Evolutionary conservation across 2,113 vertebrate genomes (phyloP).

Genomic region (Myrmophylax atrothorax): DNA sequence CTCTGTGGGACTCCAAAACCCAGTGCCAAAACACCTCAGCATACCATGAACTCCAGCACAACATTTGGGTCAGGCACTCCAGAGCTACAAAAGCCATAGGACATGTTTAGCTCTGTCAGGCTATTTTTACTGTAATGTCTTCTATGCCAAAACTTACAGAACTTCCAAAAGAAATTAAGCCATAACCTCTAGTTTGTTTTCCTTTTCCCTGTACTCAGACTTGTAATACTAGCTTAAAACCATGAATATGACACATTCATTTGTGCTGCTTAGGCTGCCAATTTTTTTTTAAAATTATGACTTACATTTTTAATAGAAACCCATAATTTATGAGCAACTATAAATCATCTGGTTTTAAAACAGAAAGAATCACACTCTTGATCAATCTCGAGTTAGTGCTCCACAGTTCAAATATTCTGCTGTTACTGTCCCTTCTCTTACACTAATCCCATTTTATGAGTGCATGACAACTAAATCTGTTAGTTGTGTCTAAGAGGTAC

Average conservation of each 20-base stretch:
- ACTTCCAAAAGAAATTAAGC: background rate
- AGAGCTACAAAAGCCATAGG: background rate
- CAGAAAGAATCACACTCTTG: constrained; percentile 44
- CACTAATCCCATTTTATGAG: background rate
- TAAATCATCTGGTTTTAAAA: constrained; percentile 52
- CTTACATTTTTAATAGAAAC: constrained; percentile 65
- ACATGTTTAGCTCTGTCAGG: background rate
- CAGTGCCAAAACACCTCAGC: background rate
- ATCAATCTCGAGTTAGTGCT: constrained; percentile 26
- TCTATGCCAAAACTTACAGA: constrained; percentile 17
- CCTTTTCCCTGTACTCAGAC: constrained; percentile 29
- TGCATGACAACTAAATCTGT: background rate
- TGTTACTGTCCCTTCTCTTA: background rate
- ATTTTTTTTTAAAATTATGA: background rate
- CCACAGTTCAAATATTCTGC: background rate
- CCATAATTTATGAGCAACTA: constrained; percentile 54
- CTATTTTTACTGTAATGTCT: constrained; percentile 13
- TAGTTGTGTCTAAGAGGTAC: background rate
- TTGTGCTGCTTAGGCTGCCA: constrained; percentile 37
- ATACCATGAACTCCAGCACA: background rate
- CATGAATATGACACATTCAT: constrained; percentile 35
- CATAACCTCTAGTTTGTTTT: constrained; percentile 41
- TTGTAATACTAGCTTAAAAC: constrained; percentile 49
- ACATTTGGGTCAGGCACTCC: background rate
- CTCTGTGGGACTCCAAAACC: background rate